Conservation (phyloP, 1,140 invertebrate species). For the Hydropsyche tenuis region DNA sequence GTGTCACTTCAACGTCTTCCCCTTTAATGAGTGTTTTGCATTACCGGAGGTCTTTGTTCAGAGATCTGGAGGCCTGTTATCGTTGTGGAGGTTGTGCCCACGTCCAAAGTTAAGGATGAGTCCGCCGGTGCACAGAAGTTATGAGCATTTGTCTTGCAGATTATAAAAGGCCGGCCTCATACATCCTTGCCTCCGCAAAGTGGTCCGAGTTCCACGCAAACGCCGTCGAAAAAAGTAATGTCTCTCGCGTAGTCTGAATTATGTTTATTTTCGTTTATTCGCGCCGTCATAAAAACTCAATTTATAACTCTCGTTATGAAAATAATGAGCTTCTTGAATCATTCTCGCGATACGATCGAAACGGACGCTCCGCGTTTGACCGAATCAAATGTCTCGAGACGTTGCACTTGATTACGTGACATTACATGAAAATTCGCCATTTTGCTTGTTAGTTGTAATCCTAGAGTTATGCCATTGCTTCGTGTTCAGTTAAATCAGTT, state of each 20-base stretch:
- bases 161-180: constrained; percentile 43
- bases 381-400: background rate
- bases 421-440: too few relatives aligned
- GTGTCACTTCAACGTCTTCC: background rate
- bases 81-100: constrained; percentile 14
- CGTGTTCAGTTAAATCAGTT: too few relatives aligned
- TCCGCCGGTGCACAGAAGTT: constrained; percentile 42
- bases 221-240: constrained; percentile 26
- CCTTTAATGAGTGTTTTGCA: constrained; percentile 36
- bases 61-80: constrained; percentile 40
- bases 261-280: constrained; percentile 22
- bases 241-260: constrained; percentile 26
- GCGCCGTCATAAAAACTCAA: constrained; percentile 14
- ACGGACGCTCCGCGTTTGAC: background rate
- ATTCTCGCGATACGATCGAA: background rate
- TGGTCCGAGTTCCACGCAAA: background rate
- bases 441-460: too few relatives aligned
- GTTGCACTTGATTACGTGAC: background rate
- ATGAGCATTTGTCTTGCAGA: constrained; percentile 48
- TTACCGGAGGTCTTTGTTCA: constrained; percentile 38
- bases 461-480: too few relatives aligned
- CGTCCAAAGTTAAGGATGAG: constrained; percentile 37
- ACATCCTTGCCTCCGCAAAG: constrained; percentile 28
- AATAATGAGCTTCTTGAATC: constrained; percentile 12
- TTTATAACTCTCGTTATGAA: constrained; percentile 19